Evolutionary conservation across 1,140 invertebrate species (phyloP), one percentile per base, ranked within the genome.

Genomic region (Lithobius niger): DNA sequence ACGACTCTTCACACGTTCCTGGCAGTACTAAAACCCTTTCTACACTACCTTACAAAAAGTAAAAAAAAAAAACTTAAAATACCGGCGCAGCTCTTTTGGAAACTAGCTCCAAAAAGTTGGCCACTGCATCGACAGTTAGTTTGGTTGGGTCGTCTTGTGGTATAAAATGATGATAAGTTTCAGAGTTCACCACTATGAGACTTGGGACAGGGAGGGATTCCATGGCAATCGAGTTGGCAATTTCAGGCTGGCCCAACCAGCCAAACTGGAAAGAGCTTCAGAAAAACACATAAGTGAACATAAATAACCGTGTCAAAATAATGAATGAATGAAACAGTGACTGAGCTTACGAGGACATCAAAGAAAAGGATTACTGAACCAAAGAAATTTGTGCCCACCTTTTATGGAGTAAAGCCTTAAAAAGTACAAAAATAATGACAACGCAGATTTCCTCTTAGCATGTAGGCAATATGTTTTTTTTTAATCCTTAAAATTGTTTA

Each of bases 151-250:
- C 85, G 70, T 91, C 86, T 44, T 89, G 82, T 36, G 88, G 87
- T 60, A 93, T 76, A 66, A 90, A 87, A 72, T 94, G 89, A 66
- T 94, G 85, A 69, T 85, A 84, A 6, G 87, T 91, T 2, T 82
- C 84, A 1, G 88, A 83, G 66, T 97, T 94, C 27, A 96, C 77
- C 2, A 96, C 87, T 31, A 97, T 72, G 43, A 96, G 69, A 73
- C 88, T 84, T 3, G 92, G 92, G 40, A 90, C 72, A 4, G 85
- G 80, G 57, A 92, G 70, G 45, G 82, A 76, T 59, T 79, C 80
- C 82, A 95, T 88, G 1, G 88, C 88, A 66, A 97, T 88, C 43
- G 84, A 86, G 73, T 93, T 94, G 3, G 88, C 87, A 60, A 96
- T 69, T 27, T 88, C 83, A 18, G 86, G 82, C 61, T 76, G 83